Evolutionary conservation across 2,888 invertebrate genomes (phyloP), one percentile per base, ranked within the genome.

Genomic region (Liopterus haemorrhoidalis): DNA sequence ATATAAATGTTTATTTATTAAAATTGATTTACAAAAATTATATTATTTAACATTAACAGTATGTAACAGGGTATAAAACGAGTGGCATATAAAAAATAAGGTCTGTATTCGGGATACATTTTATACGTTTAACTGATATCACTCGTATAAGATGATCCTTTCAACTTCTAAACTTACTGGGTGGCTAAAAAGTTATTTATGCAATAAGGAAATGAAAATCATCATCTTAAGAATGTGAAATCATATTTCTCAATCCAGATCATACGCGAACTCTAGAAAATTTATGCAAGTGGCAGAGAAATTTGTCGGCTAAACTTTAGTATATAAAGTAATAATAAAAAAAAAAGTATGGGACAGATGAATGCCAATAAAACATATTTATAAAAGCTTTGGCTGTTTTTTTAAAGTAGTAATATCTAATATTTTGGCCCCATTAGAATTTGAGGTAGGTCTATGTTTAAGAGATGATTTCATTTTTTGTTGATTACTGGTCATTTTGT

Each of bases 321-420:
- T 9, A 5, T 28, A 15, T 28, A 28, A 28, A 28, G 15, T 36
- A 19, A 15, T 36, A 36, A 36, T 14, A 36, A 36, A 20, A 18
- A 14, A n/a, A n/a, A n/a, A n/a, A n/a, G n/a, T n/a, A n/a, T n/a
- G n/a, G n/a, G n/a, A n/a, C n/a, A n/a, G n/a, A n/a, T n/a, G n/a
- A n/a, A n/a, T n/a, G n/a, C n/a, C 11, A 41, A 35, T 41, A 46
- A 33, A 12, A 25, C 27, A 20, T 30, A 48, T 25, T 59, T 65
- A 74, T 52, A 81, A 67, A 47, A 82, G 70, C 66, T 83, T 82
- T 1, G 81, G 79, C 63, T 81, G 82, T 56, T 78, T 76, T 61
- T 79, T 82, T 38, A 83, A 68, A 33, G 79, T 76, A 30, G 82
- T 79, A 49, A 82, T 78, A 61, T 83, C 82, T 55, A 83, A 64